Base-by-base conservation (phyloP, 2,888 invertebrate species). In the Choristoneura rosaceana region DNA sequence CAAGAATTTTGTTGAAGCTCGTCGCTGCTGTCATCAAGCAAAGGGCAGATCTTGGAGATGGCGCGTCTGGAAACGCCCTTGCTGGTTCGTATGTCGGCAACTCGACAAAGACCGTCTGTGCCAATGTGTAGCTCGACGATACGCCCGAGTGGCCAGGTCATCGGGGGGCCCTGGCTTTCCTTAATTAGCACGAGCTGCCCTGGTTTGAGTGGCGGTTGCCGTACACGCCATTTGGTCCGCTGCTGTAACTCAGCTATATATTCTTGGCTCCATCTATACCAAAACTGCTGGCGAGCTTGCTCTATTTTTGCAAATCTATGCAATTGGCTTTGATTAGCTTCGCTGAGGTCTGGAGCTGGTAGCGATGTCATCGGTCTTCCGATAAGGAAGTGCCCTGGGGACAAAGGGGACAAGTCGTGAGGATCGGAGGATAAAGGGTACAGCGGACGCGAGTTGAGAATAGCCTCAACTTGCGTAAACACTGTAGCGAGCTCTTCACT, bases 391-490 rank as follows among this genome's bases (percentile, higher is more conserved):
- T 79, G 77, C 59, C 76, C 76, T 52, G 76, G 75, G 50, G 74
- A 75, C 10, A 78, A 59, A 3, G 76, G 74, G 34, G 60, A 63
- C n/a, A 76, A 52, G 50, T 77, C 76, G 41, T 70, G 5, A 14
- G 76, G 76, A 34, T 73, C 62, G 41, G 75, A 68, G 9, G 75
- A 75, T 8, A 77, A 33, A 43, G 77, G 76, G 62, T 34, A 73
- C 2, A 77, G 61, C n/a, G 77, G 76, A n/a, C 77, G 74, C 38
- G 74, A 74, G 58, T 78, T 77, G 4, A 78, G 71, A 60, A 77
- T 75, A 5, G 76, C 67, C 64, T 77, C 76, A 50, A 77, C 69
- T 69, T 78, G 75, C 17, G 71, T 60, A 59, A 77, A 76, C 7
- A 77, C 55, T 5, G 75, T 76, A 3, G 69, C 15, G n/a, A 76